These are phyloP conservation scores for Acanthopleura granulata DNA, from an alignment of 2,888 invertebrate species.

Conservation along the genomic window DNA sequence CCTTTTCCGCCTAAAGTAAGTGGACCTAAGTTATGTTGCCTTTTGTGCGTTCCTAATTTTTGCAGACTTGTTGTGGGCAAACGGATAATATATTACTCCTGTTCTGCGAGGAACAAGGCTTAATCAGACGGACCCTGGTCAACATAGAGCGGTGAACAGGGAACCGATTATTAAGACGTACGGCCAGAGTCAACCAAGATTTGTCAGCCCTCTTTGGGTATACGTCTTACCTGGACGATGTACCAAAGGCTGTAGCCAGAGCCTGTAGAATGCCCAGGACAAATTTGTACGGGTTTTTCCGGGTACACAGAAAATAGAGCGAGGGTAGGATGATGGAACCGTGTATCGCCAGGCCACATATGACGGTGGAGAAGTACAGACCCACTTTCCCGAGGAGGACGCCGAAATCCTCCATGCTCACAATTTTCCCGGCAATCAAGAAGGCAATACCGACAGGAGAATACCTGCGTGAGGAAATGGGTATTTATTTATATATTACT, in stretches of 20 bases:
- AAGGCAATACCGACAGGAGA: conserved; percentile 64
- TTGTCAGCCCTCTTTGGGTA: too few species aligned
- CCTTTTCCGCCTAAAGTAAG: too few species aligned
- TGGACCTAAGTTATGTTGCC: too few species aligned
- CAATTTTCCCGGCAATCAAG: conserved; percentile 84
- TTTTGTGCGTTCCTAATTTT: too few species aligned
- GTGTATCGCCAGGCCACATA: conserved; percentile 85
- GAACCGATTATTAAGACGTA: too few species aligned
- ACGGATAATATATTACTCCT: too few species aligned
- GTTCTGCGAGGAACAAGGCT: too few species aligned
- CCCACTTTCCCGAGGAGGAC: conserved; percentile 89
- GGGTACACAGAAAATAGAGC: conserved; percentile 77
- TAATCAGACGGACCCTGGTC: too few species aligned
- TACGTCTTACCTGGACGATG: conserved; percentile 81
- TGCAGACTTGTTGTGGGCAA: too few species aligned
- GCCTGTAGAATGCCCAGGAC: conserved; percentile 73
- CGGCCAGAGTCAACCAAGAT: too few species aligned
- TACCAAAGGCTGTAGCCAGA: conserved; percentile 95
- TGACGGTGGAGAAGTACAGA: conserved; percentile 91
- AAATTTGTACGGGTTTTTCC: conserved; percentile 64
- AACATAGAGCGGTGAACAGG: too few species aligned
- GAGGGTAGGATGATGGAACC: conserved; percentile 90
- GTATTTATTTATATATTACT: too few species aligned
- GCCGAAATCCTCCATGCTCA: conserved; percentile 89
- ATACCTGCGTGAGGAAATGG: conserved; percentile 46